Conservation (phyloP, 2,888 invertebrate genomes). For the Thymelicus lineola region DNA sequence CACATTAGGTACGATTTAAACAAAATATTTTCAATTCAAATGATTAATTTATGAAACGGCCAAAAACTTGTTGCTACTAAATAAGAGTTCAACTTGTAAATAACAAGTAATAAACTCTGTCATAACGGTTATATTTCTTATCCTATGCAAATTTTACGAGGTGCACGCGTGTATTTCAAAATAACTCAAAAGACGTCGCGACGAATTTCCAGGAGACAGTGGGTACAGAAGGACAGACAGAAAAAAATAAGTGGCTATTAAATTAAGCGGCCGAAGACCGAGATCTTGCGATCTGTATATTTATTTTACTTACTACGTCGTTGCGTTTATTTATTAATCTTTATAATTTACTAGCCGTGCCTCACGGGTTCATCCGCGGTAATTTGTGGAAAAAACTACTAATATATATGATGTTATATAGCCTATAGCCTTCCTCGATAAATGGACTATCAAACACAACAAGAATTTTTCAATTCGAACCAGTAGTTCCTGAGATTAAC, state of each 20-base stretch:
- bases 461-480: too few species aligned
- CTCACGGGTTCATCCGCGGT: too few species aligned
- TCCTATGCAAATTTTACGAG: constrained; percentile 37
- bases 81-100: neutral
- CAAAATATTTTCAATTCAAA: too few species aligned
- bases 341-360: neutral
- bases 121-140: constrained; percentile 2
- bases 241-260: constrained; percentile 66
- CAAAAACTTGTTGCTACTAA: too few species aligned
- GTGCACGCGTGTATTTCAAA: constrained; percentile 54
- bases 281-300: constrained; percentile 42
- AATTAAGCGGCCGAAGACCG: constrained; percentile 58
- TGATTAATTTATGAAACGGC: too few species aligned
- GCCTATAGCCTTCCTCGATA: too few species aligned
- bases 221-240: constrained; percentile 60
- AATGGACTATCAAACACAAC: too few species aligned
- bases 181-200: constrained; percentile 66
- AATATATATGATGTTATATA: too few species aligned
- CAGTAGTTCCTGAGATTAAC: too few species aligned
- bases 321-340: constrained; percentile 2
- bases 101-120: constrained; percentile 21
- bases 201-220: constrained; percentile 73
- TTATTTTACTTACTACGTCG: constrained; percentile 44
- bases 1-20: too few species aligned
- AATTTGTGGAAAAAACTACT: too few species aligned